Evolutionary conservation across 2,888 invertebrate species (phyloP), one percentile per base, ranked within the genome.

Genomic region (Mythimna albipuncta): DNA sequence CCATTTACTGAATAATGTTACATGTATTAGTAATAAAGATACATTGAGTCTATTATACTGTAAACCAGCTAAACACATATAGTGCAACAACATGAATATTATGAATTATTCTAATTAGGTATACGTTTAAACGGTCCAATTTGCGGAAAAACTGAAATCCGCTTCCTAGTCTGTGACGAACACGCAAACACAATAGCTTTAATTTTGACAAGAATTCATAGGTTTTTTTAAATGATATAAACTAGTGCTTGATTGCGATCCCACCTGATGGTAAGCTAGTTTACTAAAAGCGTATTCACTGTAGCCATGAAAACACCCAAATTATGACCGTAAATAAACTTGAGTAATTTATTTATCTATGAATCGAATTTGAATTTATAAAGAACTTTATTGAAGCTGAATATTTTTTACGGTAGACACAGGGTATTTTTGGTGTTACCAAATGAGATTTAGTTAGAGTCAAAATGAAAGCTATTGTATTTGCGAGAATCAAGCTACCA

Each of bases 1-100:
- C n/a, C n/a, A 57, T 67, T 58, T 47, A 69, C n/a, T 67, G 50
- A 21, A 38, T 76, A 59, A 65, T 58, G 7, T 75, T 67, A 44
- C 41, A 41, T 9, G 32, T 35, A 63, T 68, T 74, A 75, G 47
- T 41, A 19, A 74, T 62, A 65, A 62, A 55, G 16, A 54, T 68
- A 69, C 57, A 52, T 32, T 52, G n/a, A 32, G 19, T 52, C 32
- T 67, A 52, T 50, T 50, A 57, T 64, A 67, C 59, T 54, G 47
- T 38, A 50, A 72, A 75, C 44, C 63, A 44, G 32, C 70, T 73
- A 81, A 57, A 57, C 35, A 72, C 41, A 57, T 68, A 7, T 19
- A 52, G 21, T 76, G 65, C 32, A 64, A 69, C 59, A 35, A 59
- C 38, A 32, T 64, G 44, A 69, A 50, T 38, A 64, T 64, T 19